Evolutionary conservation across 2,113 vertebrate genomes (phyloP).

Genomic region (Cryptotis parvus): DNA sequence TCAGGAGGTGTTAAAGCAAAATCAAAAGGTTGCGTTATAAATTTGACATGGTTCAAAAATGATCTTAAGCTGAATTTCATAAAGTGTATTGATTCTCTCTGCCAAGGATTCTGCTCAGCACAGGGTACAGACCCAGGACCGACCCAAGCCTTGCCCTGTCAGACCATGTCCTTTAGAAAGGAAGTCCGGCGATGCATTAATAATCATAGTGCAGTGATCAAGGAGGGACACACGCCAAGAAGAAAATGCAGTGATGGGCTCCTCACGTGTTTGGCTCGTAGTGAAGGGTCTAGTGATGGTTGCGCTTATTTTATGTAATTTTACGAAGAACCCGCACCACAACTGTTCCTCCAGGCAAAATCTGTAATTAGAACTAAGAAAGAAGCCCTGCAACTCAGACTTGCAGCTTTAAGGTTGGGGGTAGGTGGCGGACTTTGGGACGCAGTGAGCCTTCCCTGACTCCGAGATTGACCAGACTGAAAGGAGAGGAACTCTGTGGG

Average conservation of each 20-base stretch:
- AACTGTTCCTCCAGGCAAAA: conserved; percentile 57
- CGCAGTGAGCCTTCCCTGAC: neutral
- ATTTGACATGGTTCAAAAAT: neutral
- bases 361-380: conserved; percentile 60
- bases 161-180: neutral
- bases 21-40: conserved; percentile 21
- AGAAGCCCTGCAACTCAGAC: neutral
- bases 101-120: neutral
- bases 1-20: conserved; percentile 39
- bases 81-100: neutral
- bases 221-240: neutral
- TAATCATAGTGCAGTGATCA: neutral
- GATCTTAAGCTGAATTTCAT: neutral
- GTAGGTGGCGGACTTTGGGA: neutral
- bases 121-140: neutral
- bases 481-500: neutral
- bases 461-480: neutral
- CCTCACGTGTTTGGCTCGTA: neutral
- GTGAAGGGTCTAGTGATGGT: conserved; percentile 7
- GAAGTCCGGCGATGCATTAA: neutral
- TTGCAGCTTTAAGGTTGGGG: neutral
- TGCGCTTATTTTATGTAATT: conserved; percentile 43
- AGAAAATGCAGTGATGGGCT: neutral
- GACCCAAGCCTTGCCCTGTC: neutral
- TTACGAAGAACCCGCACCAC: conserved; percentile 7